phyloP scores from a whole-genome alignment of 2,113 vertebrate species.

The Podarcis raffonei region DNA sequence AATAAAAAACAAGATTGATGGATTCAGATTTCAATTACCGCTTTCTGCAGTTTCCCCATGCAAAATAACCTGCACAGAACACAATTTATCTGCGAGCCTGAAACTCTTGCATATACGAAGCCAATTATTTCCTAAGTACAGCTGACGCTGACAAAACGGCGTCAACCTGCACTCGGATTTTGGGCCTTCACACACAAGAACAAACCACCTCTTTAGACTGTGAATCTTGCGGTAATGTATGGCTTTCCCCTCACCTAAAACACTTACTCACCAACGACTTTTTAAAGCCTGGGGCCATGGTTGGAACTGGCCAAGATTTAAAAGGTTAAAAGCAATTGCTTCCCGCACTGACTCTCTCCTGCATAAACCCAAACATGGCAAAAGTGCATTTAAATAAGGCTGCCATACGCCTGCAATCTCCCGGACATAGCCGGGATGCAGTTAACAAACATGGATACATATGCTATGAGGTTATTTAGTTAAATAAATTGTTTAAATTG shows the following conservation, averaged over 20 bases:
- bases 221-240: neutral
- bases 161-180: neutral
- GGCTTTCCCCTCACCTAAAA: too few relatives aligned
- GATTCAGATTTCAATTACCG: neutral
- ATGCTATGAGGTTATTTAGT: too few relatives aligned
- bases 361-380: neutral
- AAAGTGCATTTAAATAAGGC: too few relatives aligned
- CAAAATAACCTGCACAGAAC: neutral
- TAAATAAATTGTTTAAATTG: too few relatives aligned
- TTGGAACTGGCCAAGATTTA: neutral
- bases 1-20: neutral
- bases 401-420: too few relatives aligned
- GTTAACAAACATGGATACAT: too few relatives aligned
- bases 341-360: neutral
- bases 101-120: neutral
- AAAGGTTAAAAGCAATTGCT: neutral
- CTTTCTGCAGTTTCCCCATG: neutral
- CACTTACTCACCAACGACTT: neutral
- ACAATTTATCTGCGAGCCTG: neutral
- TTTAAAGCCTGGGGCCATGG: neutral
- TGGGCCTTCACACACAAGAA: neutral
- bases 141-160: neutral
- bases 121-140: neutral
- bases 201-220: neutral
- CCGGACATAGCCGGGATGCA: too few relatives aligned